Conservation (phyloP, 2,888 invertebrate species). For the Penaeus monodon region DNA sequence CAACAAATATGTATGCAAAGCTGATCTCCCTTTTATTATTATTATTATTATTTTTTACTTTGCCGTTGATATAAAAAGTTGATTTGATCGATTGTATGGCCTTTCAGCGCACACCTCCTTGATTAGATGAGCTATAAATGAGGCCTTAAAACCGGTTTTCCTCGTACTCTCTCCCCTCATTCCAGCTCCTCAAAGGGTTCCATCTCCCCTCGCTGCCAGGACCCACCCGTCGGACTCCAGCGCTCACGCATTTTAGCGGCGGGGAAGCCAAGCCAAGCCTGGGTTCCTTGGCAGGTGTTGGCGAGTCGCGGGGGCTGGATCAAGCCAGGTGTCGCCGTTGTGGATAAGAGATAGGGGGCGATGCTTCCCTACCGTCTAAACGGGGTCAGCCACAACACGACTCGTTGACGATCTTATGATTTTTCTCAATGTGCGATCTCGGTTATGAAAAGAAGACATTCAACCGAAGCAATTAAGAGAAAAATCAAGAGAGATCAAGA, state of each 20-base stretch:
- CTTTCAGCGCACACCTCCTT: conserved; percentile 19
- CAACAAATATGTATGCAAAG: not conserved
- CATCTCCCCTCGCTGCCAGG: not conserved
- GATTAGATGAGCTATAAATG: conserved; percentile 23
- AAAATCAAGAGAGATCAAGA: conserved; percentile 56
- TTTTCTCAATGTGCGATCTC: conserved; percentile 47
- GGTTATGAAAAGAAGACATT: conserved; percentile 51
- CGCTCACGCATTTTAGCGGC: not conserved
- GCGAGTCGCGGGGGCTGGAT: too few relatives aligned
- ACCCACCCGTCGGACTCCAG: not conserved
- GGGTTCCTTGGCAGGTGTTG: too few relatives aligned
- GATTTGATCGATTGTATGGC: conserved; percentile 16
- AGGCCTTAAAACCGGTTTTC: conserved; percentile 8
- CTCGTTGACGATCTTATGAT: conserved; percentile 37
- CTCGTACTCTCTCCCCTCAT: conserved; percentile 6
- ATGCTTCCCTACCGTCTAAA: too few relatives aligned
- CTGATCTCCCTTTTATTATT: not conserved
- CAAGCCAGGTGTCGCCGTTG: too few relatives aligned
- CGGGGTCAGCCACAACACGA: not conserved
- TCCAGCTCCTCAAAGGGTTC: not conserved
- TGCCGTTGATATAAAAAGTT: not conserved
- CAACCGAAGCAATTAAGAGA: conserved; percentile 58
- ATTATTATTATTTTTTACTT: not conserved
- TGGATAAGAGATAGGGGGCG: too few relatives aligned
- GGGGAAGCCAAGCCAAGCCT: too few relatives aligned